Base-by-base conservation (phyloP, 2,113 vertebrate species). In the Engystomops pustulosus region DNA sequence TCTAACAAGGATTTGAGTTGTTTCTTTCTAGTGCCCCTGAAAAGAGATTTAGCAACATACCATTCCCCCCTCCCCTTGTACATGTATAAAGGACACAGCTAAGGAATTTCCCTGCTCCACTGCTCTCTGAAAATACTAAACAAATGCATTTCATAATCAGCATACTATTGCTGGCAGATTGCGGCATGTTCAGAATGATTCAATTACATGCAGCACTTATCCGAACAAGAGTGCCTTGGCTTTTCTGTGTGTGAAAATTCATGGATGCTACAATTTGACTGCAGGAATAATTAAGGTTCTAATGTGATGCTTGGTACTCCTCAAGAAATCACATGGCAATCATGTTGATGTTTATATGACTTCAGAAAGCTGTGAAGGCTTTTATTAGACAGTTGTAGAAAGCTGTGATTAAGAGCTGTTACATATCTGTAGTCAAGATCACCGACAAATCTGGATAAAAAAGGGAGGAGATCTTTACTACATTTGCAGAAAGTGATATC, bases 1-100 rank as follows among this genome's bases (percentile, higher is more conserved):
- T 94, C 94, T 94, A 95, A 94, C 93, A 93, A 94, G 94, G 94
- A 95, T 95, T 93, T 95, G 93, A 94, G 93, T 94, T 94, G 93
- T 93, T 94, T 93, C 93, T 93, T 92, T 81, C 87, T 89, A 89
- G 90, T 89, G 90, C 90, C 55, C 30, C 87, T 93, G 91, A 95
- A 94, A 93, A 91, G 93, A 93, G 89, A 93, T 94, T 95, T 93
- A 94, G 92, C 93, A 94, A 94, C 94, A 94, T 87, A 93, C 92
- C 88, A 88, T 81, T 92, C 94, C 91, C 79, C 88, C 81, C 88
- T 5, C 38, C 53, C 62, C 62, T 20, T 30, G 30, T 60, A 55
- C 10, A 6, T 53, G 49, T 60, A 70, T 49, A 65, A 76, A 76
- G 90, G 90, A 93, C 92, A 91, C 90, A 93, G 92, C 94, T 94